A percentile compares a stretch with the other conserved stretches of the same genome.
Conservation (phyloP, 2,797 vertebrate species). For the Hafferia zeledoni region DNA sequence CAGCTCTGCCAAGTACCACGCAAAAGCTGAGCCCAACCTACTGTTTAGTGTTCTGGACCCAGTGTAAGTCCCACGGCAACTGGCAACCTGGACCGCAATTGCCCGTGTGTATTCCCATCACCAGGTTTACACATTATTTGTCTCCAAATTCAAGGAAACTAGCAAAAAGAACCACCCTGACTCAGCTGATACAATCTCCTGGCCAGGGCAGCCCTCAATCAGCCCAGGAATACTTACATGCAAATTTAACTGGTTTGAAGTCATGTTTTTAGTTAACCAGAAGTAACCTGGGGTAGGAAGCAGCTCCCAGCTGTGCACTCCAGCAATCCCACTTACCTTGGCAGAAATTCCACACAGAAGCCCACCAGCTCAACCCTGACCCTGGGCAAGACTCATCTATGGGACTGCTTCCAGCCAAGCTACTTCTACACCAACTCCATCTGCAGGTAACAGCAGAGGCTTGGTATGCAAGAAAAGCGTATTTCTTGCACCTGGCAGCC, state of each 20-base stretch:
- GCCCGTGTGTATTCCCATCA: background rate
- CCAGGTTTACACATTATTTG: background rate
- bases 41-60: background rate
- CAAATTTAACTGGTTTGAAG: background rate
- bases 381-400: accelerated
- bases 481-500: background rate
- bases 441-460: background rate
- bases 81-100: accelerated
- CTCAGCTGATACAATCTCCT: background rate
- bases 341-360: background rate
- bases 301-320: background rate
- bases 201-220: background rate
- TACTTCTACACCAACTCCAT: background rate
- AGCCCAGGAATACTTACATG: background rate
- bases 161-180: background rate
- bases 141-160: background rate
- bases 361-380: background rate
- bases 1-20: background rate
- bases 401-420: accelerated
- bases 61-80: accelerated
- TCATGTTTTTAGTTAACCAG: accelerated
- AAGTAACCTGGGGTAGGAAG: background rate
- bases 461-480: background rate
- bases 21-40: background rate
- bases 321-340: accelerated